Evolutionary conservation across 2,797 vertebrate species (phyloP).

Genomic region (Pantherophis vulpinus): DNA sequence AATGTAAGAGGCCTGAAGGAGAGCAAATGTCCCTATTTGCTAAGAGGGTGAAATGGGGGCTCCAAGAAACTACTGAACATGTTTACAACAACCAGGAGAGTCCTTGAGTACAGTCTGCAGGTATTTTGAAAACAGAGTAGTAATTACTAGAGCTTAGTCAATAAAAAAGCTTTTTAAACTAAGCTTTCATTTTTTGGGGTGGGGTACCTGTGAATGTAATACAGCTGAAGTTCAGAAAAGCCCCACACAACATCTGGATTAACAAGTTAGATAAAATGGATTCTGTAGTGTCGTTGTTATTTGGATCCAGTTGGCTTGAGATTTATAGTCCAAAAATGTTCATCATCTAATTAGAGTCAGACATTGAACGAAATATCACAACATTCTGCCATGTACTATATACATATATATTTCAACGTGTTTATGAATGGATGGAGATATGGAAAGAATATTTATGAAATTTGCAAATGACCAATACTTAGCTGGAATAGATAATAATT

Average conservation of each 20-base stretch:
- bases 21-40: background rate
- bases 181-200: background rate
- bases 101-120: background rate
- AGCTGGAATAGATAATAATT: background rate
- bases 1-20: background rate
- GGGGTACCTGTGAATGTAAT: background rate
- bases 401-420: background rate
- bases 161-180: background rate
- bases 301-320: background rate
- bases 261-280: background rate
- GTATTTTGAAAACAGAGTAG: background rate
- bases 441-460: background rate
- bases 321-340: background rate
- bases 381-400: background rate
- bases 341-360: background rate
- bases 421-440: background rate
- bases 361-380: background rate
- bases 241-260: background rate
- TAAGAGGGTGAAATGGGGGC: background rate
- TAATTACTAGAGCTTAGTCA: background rate
- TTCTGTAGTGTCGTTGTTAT: background rate
- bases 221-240: background rate
- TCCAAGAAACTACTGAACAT: background rate
- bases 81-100: background rate
- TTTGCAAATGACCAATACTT: background rate